Percentiles rank a stretch among this genome's conserved stretches.
phyloP scores from a whole-genome alignment of 1,140 invertebrate species.

The Trachymyrmex septentrionalis region DNA sequence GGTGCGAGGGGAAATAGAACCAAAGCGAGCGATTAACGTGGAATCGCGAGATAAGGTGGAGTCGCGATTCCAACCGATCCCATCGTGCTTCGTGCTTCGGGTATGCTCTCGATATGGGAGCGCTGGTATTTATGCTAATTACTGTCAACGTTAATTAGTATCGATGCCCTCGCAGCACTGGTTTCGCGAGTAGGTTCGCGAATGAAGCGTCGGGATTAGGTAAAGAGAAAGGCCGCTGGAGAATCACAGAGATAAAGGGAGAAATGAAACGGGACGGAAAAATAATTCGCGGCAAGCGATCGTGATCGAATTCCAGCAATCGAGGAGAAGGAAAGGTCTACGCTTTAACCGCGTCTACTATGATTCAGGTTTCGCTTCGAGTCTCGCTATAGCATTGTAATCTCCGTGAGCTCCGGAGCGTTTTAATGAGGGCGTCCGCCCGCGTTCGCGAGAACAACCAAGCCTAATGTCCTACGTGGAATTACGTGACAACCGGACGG shows the following conservation, averaged over 20 bases:
- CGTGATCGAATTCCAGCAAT: constrained; percentile 57
- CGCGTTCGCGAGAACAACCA: neutral
- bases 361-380: constrained; percentile 74
- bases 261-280: constrained; percentile 49
- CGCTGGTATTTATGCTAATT: constrained; percentile 86
- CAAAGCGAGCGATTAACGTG: constrained; percentile 79
- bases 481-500: constrained; percentile 28
- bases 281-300: constrained; percentile 65
- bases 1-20: constrained; percentile 73
- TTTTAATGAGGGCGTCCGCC: constrained; percentile 78
- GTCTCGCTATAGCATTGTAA: constrained; percentile 80
- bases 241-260: constrained; percentile 54
- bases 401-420: constrained; percentile 72
- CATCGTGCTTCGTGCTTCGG: constrained; percentile 66
- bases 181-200: neutral
- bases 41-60: constrained; percentile 80
- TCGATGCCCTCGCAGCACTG: constrained; percentile 66
- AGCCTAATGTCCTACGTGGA: constrained; percentile 38
- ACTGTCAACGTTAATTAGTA: constrained; percentile 86
- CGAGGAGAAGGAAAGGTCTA: neutral
- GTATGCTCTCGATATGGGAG: constrained; percentile 76
- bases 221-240: neutral
- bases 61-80: constrained; percentile 73
- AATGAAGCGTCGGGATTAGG: neutral
- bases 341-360: constrained; percentile 68